Conservation (phyloP, 1,140 invertebrate species). For the Aphis gossypii region DNA sequence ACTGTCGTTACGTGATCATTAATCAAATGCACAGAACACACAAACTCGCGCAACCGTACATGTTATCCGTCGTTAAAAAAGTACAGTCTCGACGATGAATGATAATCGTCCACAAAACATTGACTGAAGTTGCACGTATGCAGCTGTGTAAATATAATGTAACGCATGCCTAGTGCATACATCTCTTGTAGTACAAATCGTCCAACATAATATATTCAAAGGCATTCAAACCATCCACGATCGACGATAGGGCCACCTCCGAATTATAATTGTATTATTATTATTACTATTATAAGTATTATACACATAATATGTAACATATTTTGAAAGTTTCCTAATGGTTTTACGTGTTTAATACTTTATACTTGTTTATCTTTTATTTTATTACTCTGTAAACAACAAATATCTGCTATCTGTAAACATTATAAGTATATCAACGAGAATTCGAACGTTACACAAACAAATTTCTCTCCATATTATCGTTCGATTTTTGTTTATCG, state of each 20-base stretch:
- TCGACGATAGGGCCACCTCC: not conserved
- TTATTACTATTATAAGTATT: not conserved
- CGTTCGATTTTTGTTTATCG: not conserved
- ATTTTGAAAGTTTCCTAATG: not conserved
- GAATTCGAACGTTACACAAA: not conserved
- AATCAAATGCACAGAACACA: not conserved
- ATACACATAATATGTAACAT: not conserved
- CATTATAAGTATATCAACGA: not conserved
- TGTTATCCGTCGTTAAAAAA: no score
- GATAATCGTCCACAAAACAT: no score
- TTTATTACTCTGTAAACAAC: not conserved
- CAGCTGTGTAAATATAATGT: no score
- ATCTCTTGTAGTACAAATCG: no score
- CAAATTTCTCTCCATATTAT: not conserved
- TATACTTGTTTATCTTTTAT: not conserved
- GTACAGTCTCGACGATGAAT: no score
- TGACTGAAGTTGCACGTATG: no score
- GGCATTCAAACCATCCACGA: not conserved
- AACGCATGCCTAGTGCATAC: no score
- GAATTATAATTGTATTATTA: not conserved
- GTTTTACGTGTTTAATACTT: not conserved
- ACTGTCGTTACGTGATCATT: not conserved
- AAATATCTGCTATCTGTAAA: not conserved
- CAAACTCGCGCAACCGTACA: not conserved
- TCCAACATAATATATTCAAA: not conserved